A percentile compares a stretch with the other conserved stretches of the same genome.
phyloP scores from a whole-genome alignment of 2,888 invertebrate genomes.

The Halictus quadricinctus region DNA sequence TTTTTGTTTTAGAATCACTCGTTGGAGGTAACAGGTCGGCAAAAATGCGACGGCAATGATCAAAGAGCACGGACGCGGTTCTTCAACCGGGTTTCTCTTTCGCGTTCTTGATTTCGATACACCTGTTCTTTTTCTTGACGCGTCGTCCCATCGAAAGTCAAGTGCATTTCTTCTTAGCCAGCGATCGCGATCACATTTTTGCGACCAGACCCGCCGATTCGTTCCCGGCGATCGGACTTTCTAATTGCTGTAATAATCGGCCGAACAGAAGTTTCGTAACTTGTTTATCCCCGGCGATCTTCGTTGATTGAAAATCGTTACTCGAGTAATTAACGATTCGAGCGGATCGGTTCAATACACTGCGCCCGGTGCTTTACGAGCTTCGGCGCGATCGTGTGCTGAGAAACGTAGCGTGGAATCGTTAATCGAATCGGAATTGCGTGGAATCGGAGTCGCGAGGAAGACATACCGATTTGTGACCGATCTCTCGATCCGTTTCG shows the following conservation, averaged over 20 bases:
- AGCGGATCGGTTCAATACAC: not conserved
- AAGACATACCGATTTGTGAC: not conserved
- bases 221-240: conserved; percentile 6
- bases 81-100: conserved; percentile 40
- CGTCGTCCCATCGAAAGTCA: conserved; percentile 30
- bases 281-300: not conserved
- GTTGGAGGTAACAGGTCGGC: not conserved
- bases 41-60: conserved; percentile 14
- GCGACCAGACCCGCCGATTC: not conserved
- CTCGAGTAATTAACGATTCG: conserved; percentile 1
- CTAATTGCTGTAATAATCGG: conserved; percentile 1
- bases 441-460: not conserved
- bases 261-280: conserved; percentile 22
- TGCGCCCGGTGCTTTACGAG: not conserved
- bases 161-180: conserved; percentile 37
- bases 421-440: not conserved
- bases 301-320: conserved; percentile 8
- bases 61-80: conserved; percentile 26
- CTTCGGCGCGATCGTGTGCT: not conserved
- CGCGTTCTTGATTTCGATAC: conserved; percentile 45
- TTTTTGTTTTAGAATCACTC: not conserved
- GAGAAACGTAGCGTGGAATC: not conserved
- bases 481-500: too few species aligned
- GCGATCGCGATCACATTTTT: conserved; percentile 35
- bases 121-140: conserved; percentile 35